These are phyloP conservation scores for Syngnathoides biaculeatus DNA, from an alignment of 2,113 vertebrate genomes.

Conservation along the genomic window DNA sequence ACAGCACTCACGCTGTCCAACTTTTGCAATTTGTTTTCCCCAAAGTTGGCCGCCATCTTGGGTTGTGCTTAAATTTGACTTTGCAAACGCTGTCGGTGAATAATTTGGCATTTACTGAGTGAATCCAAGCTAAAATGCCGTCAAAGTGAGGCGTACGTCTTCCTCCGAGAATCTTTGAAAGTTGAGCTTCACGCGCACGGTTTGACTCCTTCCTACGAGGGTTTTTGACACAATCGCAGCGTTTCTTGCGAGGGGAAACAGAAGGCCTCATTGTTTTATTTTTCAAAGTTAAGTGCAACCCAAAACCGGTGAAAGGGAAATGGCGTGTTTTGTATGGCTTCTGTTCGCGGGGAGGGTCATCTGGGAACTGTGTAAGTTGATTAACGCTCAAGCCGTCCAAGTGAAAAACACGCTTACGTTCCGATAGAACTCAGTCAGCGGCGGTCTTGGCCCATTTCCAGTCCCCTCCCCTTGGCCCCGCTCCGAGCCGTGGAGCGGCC, in stretches of 20 bases:
- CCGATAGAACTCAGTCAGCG: slow-evolving; percentile 22
- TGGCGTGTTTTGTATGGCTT: slow-evolving; percentile 9
- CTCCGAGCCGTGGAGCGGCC: background rate
- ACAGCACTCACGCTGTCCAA: background rate
- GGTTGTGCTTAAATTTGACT: background rate
- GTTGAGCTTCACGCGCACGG: background rate
- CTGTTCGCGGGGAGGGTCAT: slow-evolving; percentile 32
- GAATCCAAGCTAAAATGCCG: too few species aligned
- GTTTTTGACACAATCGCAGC: background rate
- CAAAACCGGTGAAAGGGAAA: slow-evolving; percentile 30
- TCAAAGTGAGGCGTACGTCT: too few species aligned
- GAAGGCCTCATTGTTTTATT: slow-evolving; percentile 5
- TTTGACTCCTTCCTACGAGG: background rate
- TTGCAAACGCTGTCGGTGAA: background rate
- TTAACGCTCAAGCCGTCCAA: slow-evolving; percentile 26
- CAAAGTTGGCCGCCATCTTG: background rate
- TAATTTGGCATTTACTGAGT: background rate
- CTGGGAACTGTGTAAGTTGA: slow-evolving; percentile 46
- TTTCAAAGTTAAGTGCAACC: background rate
- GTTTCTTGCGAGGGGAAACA: slow-evolving; percentile 1
- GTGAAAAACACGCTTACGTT: slow-evolving; percentile 12
- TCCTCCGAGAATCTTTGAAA: too few species aligned
- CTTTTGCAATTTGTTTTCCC: background rate
- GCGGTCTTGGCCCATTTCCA: slow-evolving; percentile 1
- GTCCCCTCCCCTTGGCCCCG: background rate